phyloP scores from a whole-genome alignment of 2,113 vertebrate genomes.

The Lontra canadensis region DNA sequence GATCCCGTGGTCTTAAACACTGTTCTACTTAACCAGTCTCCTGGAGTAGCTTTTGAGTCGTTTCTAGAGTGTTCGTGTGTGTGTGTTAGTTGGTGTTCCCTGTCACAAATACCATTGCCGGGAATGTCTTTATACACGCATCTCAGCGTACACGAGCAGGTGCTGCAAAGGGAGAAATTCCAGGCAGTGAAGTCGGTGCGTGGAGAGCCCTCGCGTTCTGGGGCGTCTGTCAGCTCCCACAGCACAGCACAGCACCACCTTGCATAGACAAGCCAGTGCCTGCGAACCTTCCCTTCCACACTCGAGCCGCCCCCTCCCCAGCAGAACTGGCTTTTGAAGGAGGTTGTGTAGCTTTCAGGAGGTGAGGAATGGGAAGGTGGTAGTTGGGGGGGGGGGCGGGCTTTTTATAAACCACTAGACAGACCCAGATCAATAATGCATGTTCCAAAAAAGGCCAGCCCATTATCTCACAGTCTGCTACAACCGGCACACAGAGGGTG shows the following conservation, averaged over 20 bases:
- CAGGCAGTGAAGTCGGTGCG: background rate
- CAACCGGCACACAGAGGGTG: constrained; percentile 75
- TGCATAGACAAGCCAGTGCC: background rate
- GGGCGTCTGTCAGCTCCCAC: background rate
- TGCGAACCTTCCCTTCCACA: background rate
- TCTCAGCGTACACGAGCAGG: background rate
- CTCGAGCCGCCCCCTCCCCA: background rate
- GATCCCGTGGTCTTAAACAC: background rate
- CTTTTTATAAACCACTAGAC: constrained; percentile 77
- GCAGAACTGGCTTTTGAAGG: background rate
- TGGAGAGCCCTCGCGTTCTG: background rate
- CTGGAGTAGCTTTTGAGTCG: background rate
- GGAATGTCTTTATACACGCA: background rate
- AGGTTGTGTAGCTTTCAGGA: background rate
- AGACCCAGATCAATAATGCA: constrained; percentile 79
- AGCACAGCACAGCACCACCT: fast-evolving
- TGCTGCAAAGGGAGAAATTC: background rate
- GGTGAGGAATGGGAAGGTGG: background rate
- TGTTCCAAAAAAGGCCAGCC: constrained; percentile 71
- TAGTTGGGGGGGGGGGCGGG: background rate
- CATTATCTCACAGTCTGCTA: constrained; percentile 79
- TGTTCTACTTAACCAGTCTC: background rate
- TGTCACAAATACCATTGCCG: background rate
- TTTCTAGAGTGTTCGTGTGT: background rate
- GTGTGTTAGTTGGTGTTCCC: background rate